phyloP scores from a whole-genome alignment of 2,797 vertebrate genomes.

The Pelodytes ibericus region DNA sequence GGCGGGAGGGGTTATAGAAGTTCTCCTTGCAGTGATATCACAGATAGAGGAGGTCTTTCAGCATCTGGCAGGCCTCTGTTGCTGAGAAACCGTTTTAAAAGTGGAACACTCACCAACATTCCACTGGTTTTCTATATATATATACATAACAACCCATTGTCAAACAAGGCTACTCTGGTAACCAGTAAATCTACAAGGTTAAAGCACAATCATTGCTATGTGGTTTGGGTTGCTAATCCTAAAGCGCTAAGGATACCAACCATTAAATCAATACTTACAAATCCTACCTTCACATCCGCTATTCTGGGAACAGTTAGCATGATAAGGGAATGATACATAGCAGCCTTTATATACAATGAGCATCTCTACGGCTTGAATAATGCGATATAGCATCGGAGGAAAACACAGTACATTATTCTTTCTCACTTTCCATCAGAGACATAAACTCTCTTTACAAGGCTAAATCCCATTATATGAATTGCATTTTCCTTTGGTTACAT shows the following conservation, averaged over 20 bases:
- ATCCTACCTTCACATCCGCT: background rate
- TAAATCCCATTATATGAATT: conserved; percentile 25
- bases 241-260: background rate
- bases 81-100: too few species aligned
- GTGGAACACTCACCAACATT: too few species aligned
- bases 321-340: background rate
- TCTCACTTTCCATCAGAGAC: background rate
- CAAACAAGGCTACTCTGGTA: background rate
- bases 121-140: too few species aligned
- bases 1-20: too few species aligned
- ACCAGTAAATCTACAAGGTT: background rate
- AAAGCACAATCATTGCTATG: background rate
- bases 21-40: too few species aligned
- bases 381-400: background rate
- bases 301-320: background rate
- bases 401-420: background rate
- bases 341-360: background rate
- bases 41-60: too few species aligned
- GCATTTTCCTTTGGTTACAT: background rate
- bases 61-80: too few species aligned
- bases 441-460: conserved; percentile 24
- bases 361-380: background rate
- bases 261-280: conserved; percentile 7
- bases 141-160: too few species aligned
- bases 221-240: background rate